These are phyloP conservation scores for Drosophila saltans DNA, from an alignment of 1,140 invertebrate genomes.

Conservation along the genomic window DNA sequence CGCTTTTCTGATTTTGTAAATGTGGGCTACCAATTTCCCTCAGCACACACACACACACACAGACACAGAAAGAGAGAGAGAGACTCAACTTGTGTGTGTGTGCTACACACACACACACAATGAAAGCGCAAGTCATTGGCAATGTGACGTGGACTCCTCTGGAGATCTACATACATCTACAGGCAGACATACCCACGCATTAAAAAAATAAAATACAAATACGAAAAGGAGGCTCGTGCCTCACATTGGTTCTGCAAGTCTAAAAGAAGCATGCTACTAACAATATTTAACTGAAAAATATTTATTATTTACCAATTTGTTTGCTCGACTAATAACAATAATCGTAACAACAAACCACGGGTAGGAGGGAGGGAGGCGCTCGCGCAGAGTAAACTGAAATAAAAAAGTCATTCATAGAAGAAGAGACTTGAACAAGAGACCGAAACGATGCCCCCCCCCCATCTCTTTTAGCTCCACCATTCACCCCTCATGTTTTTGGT, in stretches of 20 bases:
- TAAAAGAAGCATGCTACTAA: constrained; percentile 78
- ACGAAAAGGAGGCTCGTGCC: constrained; percentile 59
- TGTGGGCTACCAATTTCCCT: constrained; percentile 82
- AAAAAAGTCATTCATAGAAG: constrained; percentile 68
- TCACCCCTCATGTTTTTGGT: neutral
- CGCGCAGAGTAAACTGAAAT: constrained; percentile 29
- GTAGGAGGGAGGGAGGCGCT: neutral
- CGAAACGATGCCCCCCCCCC: constrained; percentile 10
- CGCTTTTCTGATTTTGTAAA: constrained; percentile 82
- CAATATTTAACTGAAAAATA: constrained; percentile 83
- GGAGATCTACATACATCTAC: constrained; percentile 71
- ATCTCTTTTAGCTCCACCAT: no score
- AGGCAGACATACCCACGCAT: constrained; percentile 18
- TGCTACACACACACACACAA: constrained; percentile 46
- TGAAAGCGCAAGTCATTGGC: constrained; percentile 80
- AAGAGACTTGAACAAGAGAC: constrained; percentile 1
- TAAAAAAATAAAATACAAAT: constrained; percentile 32
- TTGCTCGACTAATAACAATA: constrained; percentile 83
- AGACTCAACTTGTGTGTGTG: constrained; percentile 21
- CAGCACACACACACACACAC: constrained; percentile 51
- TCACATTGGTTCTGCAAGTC: constrained; percentile 54
- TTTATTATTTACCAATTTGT: constrained; percentile 83
- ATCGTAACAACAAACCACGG: constrained; percentile 68
- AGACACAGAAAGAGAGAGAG: neutral
- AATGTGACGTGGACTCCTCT: constrained; percentile 65